Conservation (phyloP, 2,888 invertebrate species). For the Diarsia dahlii region DNA sequence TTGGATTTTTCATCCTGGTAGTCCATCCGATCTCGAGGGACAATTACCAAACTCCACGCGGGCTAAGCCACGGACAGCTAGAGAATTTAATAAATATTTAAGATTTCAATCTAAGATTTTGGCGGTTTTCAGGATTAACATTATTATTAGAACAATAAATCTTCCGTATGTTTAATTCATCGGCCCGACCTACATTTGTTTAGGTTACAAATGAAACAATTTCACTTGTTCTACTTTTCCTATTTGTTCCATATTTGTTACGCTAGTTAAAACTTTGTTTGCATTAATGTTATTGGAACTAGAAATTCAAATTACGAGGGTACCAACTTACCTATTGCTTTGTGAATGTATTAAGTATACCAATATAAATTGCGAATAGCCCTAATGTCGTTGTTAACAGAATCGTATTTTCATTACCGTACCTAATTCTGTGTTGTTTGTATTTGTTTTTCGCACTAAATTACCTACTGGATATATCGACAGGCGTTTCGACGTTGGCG, state of each 20-base stretch:
- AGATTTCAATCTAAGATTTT: slow-evolving; percentile 29
- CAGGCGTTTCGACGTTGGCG: slow-evolving; percentile 13
- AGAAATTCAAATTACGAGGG: slow-evolving; percentile 17
- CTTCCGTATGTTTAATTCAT: slow-evolving; percentile 56
- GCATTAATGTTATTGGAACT: slow-evolving; percentile 25
- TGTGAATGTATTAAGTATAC: slow-evolving; percentile 4
- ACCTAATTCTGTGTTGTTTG: slow-evolving; percentile 34
- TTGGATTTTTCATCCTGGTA: background rate
- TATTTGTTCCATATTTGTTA: slow-evolving; percentile 14
- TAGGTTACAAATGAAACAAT: slow-evolving; percentile 47
- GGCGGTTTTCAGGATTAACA: slow-evolving; percentile 47
- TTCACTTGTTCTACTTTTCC: slow-evolving; percentile 38
- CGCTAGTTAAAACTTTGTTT: slow-evolving; percentile 21
- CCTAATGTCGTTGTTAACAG: slow-evolving; percentile 18
- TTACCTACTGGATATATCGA: slow-evolving; percentile 15
- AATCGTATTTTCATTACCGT: slow-evolving; percentile 39
- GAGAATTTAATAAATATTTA: slow-evolving; percentile 15
- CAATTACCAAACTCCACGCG: background rate
- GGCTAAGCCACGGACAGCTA: background rate
- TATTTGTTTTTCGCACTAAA: slow-evolving; percentile 34
- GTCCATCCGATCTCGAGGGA: background rate
- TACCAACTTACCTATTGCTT: background rate
- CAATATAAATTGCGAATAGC: slow-evolving; percentile 1
- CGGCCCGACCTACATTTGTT: slow-evolving; percentile 50
- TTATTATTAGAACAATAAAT: slow-evolving; percentile 51